phyloP scores from a whole-genome alignment of 2,797 vertebrate genomes.

The Jordanella pulchra region DNA sequence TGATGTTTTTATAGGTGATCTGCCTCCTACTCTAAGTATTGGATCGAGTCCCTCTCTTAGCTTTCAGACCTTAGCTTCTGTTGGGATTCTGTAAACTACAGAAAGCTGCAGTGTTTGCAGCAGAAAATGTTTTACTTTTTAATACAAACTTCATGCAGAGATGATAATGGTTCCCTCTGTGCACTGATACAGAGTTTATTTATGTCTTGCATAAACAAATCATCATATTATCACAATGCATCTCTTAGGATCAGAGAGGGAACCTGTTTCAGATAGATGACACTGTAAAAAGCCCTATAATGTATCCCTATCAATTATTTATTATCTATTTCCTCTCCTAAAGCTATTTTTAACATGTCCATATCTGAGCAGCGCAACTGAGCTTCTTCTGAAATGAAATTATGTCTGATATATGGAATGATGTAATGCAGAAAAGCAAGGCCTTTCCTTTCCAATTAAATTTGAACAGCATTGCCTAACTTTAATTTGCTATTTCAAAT shows the following conservation, averaged over 20 bases:
- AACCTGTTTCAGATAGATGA: slow-evolving; percentile 28
- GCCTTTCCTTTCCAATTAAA: slow-evolving; percentile 19
- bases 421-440: slow-evolving; percentile 32
- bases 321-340: slow-evolving; percentile 30
- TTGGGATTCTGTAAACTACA: slow-evolving; percentile 46
- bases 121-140: slow-evolving; percentile 55
- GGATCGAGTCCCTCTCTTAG: slow-evolving; percentile 52
- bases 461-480: slow-evolving; percentile 30
- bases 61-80: slow-evolving; percentile 52
- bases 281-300: slow-evolving; percentile 27
- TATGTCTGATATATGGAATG: slow-evolving; percentile 35
- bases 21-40: slow-evolving; percentile 36
- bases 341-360: slow-evolving; percentile 11
- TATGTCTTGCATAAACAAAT: neutral
- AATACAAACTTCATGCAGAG: slow-evolving; percentile 30
- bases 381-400: slow-evolving; percentile 38
- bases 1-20: slow-evolving; percentile 44
- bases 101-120: slow-evolving; percentile 47
- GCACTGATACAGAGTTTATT: neutral
- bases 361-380: slow-evolving; percentile 29
- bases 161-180: slow-evolving; percentile 17
- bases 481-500: slow-evolving; percentile 24
- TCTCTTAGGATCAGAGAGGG: slow-evolving; percentile 23
- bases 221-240: no score
- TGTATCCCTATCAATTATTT: slow-evolving; percentile 54